Base-by-base conservation (phyloP, 2,888 invertebrate species). In the Gymnosoma rotundatum region DNA sequence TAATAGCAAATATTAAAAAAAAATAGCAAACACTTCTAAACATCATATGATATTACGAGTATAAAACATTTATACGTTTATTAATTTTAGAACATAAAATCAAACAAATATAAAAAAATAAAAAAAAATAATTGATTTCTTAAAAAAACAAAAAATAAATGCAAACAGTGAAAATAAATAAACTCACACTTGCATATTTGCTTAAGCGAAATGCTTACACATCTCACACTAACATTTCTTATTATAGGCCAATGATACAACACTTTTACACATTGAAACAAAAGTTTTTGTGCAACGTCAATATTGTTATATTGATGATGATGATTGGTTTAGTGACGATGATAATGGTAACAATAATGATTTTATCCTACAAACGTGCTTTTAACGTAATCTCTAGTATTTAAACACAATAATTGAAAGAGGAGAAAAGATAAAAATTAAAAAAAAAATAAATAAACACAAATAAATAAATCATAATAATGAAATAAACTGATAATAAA, bases 301-400 rank as follows among this genome's bases (percentile, higher is more conserved):
- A 75, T 38, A 52, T 16, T 69, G 45, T 16, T 58, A 5, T 32
- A 5, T 4, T 32, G 70, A 20, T 50, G 72, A 67, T 72, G 69
- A 14, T 67, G 61, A 54, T 74, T 63, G 61, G 45, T 61, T 70
- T 72, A 36, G 18, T 74, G 25, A 32, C 54, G 48, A n/a, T 66
- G 38, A 38, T 42, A 45, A 48, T 60, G 60, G 70, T 21, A 61
- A 78, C 81, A 84, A 81, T 78, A 81, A 84, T 81, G 84, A 84
- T 81, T 84, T 81, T 81, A 88, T 88, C 87, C 87, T 64, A 83
- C 70, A 85, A 83, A 87, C 88, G 88, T 88, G 88, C 87, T 86
- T 88, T 87, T 87, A 85, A 86, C 87, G 86, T 87, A 88, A 88
- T 88, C 88, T 87, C 83, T 82, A 85, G 88, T 86, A 88, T 88